Evolutionary conservation across 2,888 invertebrate genomes (phyloP), one percentile per base, ranked within the genome.

Genomic region (Anthophora plumipes): DNA sequence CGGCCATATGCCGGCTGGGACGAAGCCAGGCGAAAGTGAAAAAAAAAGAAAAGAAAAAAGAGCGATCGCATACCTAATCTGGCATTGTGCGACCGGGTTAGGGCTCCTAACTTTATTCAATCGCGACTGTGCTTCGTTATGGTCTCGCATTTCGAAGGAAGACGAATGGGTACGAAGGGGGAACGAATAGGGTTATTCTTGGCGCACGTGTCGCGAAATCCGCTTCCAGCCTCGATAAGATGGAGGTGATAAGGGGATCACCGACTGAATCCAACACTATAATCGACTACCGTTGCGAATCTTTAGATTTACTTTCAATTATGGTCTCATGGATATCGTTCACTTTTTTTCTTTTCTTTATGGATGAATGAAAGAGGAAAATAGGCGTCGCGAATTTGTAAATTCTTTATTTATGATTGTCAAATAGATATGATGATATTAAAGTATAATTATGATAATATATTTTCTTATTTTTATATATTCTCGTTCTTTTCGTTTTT

Each of bases 1-100:
- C 84, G 82, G 88, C 91, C 92, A 92, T 92, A 92, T 92, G 92
- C 90, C 77, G 63, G 81, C 87, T 92, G 92, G 92, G 91, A 87
- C 88, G 88, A 89, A 90, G 91, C 92, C 91, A 91, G 89, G 80
- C 88, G 87, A 89, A 84, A 84, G 87, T 85, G 41, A 20, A 37
- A 14, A 41, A 54, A 66, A 60, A 87, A 89, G 90, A 90, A 91
- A 90, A 57, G 39, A 89, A 90, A 90, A 88, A 91, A 89, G 57
- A 43, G 41, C 85, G 89, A 90, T 89, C 87, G 89, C 85, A 78
- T 88, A 85, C 87, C 90, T 92, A 92, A 92, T 92, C 92, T 91
- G 88, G 86, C 85, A 89, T 89, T 89, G 88, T 87, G 85, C 83
- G 77, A 64, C n/a, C 66, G 79, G 79, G 75, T 80, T 76, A 70